Evolutionary conservation across 2,888 invertebrate genomes (phyloP).

Genomic region (Chesias legatella): DNA sequence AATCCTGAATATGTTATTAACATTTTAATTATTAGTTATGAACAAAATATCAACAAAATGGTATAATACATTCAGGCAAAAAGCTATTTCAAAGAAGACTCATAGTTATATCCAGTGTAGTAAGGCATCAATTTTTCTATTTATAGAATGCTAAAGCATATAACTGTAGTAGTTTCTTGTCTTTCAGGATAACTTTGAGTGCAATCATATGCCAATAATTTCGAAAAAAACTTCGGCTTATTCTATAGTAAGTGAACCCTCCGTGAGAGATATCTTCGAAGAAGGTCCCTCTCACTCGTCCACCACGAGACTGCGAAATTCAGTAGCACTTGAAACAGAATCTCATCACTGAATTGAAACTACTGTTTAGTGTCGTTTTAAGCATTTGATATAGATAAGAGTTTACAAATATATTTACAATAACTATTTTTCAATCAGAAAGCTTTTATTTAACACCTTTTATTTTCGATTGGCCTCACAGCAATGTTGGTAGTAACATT

Average conservation of each 20-base stretch:
- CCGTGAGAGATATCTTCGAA: slow-evolving; percentile 8
- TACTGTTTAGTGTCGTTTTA: slow-evolving; percentile 18
- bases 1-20: too few relatives aligned
- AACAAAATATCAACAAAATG: too few relatives aligned
- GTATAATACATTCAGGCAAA: too few relatives aligned
- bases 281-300: not conserved
- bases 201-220: slow-evolving; percentile 46
- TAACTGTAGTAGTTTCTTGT: not conserved
- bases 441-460: too few relatives aligned
- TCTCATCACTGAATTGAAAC: slow-evolving; percentile 7
- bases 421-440: too few relatives aligned
- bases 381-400: slow-evolving; percentile 21
- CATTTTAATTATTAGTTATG: too few relatives aligned
- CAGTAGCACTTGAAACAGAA: slow-evolving; percentile 8
- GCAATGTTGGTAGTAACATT: too few relatives aligned
- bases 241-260: slow-evolving; percentile 1
- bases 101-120: too few relatives aligned
- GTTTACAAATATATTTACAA: slow-evolving; percentile 18
- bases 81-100: too few relatives aligned
- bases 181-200: slow-evolving; percentile 46
- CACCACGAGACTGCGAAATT: not conserved
- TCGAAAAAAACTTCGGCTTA: slow-evolving; percentile 1
- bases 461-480: too few relatives aligned
- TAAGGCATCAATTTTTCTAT: too few relatives aligned
- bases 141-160: not conserved